Base-by-base conservation (phyloP, 2,888 invertebrate genomes). In the Meiosimyza platycephala region DNA sequence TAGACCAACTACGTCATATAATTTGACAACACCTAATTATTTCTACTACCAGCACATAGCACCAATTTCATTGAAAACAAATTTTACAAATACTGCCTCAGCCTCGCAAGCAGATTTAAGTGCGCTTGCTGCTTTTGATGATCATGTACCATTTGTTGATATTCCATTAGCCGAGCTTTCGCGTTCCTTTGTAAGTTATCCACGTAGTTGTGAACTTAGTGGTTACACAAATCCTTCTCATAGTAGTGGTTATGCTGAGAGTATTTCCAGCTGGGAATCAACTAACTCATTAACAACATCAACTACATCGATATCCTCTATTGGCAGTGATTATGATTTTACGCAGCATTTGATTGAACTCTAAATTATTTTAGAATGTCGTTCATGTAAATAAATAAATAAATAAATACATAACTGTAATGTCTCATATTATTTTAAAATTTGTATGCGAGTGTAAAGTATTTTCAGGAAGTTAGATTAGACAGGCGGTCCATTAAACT, bases 241-340 rank as follows among this genome's bases (percentile, higher is more conserved):
- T 63, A 12, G 80, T 80, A 77, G 81, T 18, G 18, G 6, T 81
- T 57, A 60, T 55, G 11, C 1, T 12, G 55, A 11, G 18, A 47
- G 47, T 57, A 47, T 68, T 48, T 18, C 16, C 12, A 18, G 40
- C 7, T 47, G 68, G 48, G 33, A 33, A n/a, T 54, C 57, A 52
- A 57, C n/a, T 18, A 57, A 55, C 16, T 18, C 47, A 13, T 22
- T 68, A 40, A 22, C 48, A 6, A 28, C 59, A 60, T 22, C 59
- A 15, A 59, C 28, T 6, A 13, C 22, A 16, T 47, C 68, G 47
- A 18, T n/a, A 47, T 55, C 55, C 15, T n/a, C 55, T 5, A 22
- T 67, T n/a, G 67, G 28, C 9, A 55, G 12, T 47, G 67, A 67
- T 33, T 67, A 40, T 11, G 67, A 67, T 55, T 67, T 67, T 40